Base-by-base conservation (phyloP, 2,888 invertebrate genomes). In the Sepioteuthis lessoniana region DNA sequence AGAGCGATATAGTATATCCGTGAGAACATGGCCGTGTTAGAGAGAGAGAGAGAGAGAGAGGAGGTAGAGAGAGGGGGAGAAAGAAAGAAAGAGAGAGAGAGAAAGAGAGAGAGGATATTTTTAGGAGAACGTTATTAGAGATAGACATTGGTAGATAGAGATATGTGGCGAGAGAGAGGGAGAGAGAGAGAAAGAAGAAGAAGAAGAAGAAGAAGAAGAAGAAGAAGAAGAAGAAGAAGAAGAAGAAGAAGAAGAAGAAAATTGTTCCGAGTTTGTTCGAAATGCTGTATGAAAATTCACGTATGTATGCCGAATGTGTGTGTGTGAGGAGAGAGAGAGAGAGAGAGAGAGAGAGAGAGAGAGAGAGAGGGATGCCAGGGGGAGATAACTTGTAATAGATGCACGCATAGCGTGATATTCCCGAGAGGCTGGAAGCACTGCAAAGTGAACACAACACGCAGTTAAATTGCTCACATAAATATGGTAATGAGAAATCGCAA, bases 361-460 rank as follows among this genome's bases (percentile, higher is more conserved):
- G 55, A 5, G 16, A 5, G 25, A 25, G n/a, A n/a, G n/a, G 31
- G 76, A 31, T 76, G 76, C 76, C n/a, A 76, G 10, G 76, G 76
- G 76, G 76, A 76, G 76, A 76, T n/a, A 76, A 76, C 76, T 76
- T n/a, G 76, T 76, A 76, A 76, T 76, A 76, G 76, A 76, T 76
- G n/a, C 76, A 76, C 76, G 76, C 76, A 76, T 76, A 76, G 76
- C n/a, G 76, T 76, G 76, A 76, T n/a, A 10, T 76, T 76, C 76
- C 76, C 76, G 8, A 31, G 76, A 76, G 76, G 76, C 16, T 76
- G 76, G 76, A 31, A 76, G 76, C 31, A n/a, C 76, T n/a, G 76
- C 76, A 76, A 76, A 76, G 76, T 76, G 76, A 76, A 76, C 76
- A 76, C 76, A 76, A 76, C 76, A 76, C 76, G 76, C 76, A 76